A percentile compares a stretch with the other conserved stretches of the same genome.
phyloP scores from a whole-genome alignment of 2,888 invertebrate genomes.

The Dryomyza anilis region DNA sequence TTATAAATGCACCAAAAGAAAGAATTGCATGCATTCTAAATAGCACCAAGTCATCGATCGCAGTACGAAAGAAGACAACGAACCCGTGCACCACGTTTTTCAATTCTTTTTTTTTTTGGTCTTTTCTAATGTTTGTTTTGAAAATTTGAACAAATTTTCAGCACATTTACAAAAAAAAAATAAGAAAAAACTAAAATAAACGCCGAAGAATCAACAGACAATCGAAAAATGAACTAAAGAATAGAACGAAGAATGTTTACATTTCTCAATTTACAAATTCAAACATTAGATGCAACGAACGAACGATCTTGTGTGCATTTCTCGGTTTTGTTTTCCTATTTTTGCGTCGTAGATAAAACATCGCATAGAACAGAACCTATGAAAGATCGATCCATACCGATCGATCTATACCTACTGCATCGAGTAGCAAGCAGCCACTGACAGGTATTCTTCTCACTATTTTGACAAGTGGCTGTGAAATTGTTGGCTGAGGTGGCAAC shows the following conservation, averaged over 20 bases:
- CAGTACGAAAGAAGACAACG: no score
- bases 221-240: neutral
- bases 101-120: neutral
- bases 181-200: neutral
- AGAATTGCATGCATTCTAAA: no score
- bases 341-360: neutral
- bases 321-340: neutral
- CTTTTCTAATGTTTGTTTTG: constrained; percentile 2
- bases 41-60: no score
- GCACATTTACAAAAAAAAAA: neutral
- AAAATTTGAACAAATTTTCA: constrained; percentile 18
- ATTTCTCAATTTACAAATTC: neutral
- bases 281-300: neutral
- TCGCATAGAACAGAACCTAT: neutral
- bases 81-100: no score
- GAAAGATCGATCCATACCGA: neutral
- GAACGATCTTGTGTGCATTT: neutral
- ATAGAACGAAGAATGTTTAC: constrained; percentile 1
- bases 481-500: neutral
- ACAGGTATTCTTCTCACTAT: constrained; percentile 6
- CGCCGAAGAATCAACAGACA: neutral
- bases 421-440: no score
- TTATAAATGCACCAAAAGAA: no score
- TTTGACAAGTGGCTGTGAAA: constrained; percentile 20
- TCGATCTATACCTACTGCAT: neutral